A percentile compares a stretch with the other conserved stretches of the same genome.
Evolutionary conservation across 2,113 vertebrate genomes (phyloP).

Genomic region (Xiphophorus hellerii): DNA sequence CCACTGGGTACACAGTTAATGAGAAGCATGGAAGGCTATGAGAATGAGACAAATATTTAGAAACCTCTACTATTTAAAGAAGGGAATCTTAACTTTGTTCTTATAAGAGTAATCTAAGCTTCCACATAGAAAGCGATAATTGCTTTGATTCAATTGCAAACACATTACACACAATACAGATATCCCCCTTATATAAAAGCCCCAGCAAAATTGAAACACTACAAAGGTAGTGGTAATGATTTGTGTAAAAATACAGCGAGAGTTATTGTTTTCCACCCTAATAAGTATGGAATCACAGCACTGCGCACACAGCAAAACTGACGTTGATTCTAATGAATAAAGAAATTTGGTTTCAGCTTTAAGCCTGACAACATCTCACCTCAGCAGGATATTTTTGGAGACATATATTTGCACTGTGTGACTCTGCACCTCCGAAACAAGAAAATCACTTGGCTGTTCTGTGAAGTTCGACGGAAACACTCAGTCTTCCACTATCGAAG

Average conservation of each 20-base stretch:
- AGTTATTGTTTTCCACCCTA: constrained; percentile 2
- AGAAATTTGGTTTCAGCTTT: constrained; percentile 39
- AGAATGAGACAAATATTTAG: constrained; percentile 33
- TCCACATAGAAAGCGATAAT: not conserved
- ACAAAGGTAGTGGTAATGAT: not conserved
- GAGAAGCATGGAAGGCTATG: constrained; percentile 11
- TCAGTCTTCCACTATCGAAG: constrained; percentile 4
- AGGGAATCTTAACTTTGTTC: constrained; percentile 17
- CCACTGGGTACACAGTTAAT: constrained; percentile 22
- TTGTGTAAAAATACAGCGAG: not conserved
- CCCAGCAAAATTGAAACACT: not conserved
- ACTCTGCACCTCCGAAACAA: constrained; percentile 40
- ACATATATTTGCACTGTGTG: constrained; percentile 44
- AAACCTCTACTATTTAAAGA: constrained; percentile 23
- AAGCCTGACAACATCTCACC: constrained; percentile 40
- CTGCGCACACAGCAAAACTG: constrained; percentile 7
- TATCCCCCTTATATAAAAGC: not conserved
- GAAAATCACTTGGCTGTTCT: constrained; percentile 34
- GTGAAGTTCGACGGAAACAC: constrained; percentile 21
- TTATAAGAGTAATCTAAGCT: not conserved
- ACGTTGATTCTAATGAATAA: constrained; percentile 49
- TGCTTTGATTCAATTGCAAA: constrained; percentile 9
- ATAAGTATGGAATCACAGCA: constrained; percentile 5
- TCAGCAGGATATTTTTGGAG: constrained; percentile 64
- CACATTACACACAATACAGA: not conserved